Conservation (phyloP, 2,113 vertebrate genomes). For the Bufo gargarizans region DNA sequence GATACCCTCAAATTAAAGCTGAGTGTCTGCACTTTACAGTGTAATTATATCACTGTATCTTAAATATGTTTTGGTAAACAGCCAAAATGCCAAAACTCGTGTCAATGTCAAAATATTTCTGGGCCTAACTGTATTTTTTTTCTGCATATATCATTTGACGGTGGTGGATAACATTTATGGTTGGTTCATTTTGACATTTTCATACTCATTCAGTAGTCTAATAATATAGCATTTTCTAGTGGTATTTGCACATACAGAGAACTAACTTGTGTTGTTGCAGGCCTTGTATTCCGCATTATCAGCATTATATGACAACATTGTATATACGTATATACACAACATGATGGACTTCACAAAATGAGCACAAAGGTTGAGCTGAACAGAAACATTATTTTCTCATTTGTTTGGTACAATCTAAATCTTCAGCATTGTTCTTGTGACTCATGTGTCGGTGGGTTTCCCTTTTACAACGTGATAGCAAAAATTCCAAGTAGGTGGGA, state of each 20-base stretch:
- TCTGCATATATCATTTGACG: too few relatives aligned
- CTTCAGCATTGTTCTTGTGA: not conserved
- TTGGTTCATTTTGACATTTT: too few relatives aligned
- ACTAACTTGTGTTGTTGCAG: not conserved
- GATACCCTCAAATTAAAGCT: too few relatives aligned
- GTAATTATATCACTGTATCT: too few relatives aligned
- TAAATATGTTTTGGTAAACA: too few relatives aligned
- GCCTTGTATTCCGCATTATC: not conserved
- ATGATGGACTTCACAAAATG: not conserved
- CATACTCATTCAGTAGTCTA: not conserved
- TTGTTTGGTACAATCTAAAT: not conserved
- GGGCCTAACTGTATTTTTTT: too few relatives aligned
- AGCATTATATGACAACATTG: not conserved
- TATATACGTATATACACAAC: not conserved
- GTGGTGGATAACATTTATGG: too few relatives aligned
- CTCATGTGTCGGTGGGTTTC: slow-evolving; percentile 29
- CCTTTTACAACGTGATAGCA: not conserved
- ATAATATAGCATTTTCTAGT: not conserved
- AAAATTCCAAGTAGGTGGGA: slow-evolving; percentile 49
- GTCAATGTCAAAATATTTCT: too few relatives aligned
- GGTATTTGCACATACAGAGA: not conserved
- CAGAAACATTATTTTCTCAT: not conserved
- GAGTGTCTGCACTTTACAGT: too few relatives aligned
- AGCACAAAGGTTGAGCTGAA: not conserved
- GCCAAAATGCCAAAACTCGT: too few relatives aligned